Evolutionary conservation across 2,113 vertebrate genomes (phyloP).

Genomic region (Dicerorhinus sumatrensis): DNA sequence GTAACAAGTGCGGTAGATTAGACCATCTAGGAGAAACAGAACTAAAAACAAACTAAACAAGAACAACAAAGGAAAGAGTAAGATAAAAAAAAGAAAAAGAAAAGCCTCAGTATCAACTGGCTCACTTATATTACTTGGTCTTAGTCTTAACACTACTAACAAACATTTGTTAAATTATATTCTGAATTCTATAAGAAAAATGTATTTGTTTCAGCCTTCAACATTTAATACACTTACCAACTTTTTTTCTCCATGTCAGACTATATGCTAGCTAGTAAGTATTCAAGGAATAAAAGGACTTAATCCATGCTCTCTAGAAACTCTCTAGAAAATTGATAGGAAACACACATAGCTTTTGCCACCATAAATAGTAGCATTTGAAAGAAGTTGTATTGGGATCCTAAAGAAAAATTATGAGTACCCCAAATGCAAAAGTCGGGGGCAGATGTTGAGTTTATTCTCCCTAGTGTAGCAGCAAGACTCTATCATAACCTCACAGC

Average conservation of each 20-base stretch:
- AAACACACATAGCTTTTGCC: not conserved
- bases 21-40: not conserved
- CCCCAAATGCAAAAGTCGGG: not conserved
- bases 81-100: not conserved
- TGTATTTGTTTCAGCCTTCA: not conserved
- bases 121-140: not conserved
- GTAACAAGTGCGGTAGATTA: not conserved
- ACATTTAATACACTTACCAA: not conserved
- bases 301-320: not conserved
- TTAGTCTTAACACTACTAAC: not conserved
- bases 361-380: not conserved
- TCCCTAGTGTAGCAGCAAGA: not conserved
- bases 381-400: not conserved
- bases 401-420: not conserved
- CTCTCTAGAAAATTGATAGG: not conserved
- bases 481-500: too few relatives aligned
- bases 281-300: not conserved
- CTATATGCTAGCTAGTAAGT: not conserved
- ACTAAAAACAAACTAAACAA: not conserved
- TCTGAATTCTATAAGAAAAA: not conserved
- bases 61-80: not conserved
- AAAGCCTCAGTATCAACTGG: not conserved
- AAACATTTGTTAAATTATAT: not conserved
- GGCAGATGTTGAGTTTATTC: not conserved
- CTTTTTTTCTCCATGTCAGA: not conserved